Evolutionary conservation across 2,797 vertebrate genomes (phyloP).

Genomic region (Clangula hyemalis): DNA sequence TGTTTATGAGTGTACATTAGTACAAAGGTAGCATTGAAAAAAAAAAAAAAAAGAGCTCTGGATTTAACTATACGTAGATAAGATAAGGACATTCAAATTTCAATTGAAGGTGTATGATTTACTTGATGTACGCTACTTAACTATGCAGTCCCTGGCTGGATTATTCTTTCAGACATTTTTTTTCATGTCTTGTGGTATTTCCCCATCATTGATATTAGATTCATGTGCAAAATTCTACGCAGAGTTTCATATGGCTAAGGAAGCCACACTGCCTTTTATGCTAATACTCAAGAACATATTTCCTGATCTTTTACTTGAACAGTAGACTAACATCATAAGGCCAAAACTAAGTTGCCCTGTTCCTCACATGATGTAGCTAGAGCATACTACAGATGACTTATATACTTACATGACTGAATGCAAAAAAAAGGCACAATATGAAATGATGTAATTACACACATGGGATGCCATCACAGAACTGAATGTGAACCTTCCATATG

Average conservation of each 20-base stretch:
- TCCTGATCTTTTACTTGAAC: neutral
- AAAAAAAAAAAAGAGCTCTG: neutral
- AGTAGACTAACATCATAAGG: neutral
- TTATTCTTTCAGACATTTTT: neutral
- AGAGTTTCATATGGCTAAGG: rapidly evolving
- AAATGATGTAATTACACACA: neutral
- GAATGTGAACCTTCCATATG: neutral
- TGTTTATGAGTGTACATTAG: rapidly evolving
- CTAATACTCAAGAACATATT: neutral
- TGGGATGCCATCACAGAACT: rapidly evolving
- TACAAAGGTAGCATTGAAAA: neutral
- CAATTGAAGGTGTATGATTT: neutral
- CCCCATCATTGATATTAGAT: neutral
- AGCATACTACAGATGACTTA: neutral
- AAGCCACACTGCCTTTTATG: neutral
- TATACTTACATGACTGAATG: neutral
- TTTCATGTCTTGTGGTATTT: neutral
- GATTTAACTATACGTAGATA: neutral
- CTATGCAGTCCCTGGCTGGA: neutral
- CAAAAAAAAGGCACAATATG: neutral
- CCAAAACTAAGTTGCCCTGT: neutral
- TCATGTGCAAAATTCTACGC: neutral
- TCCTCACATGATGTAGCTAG: neutral
- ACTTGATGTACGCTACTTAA: neutral
- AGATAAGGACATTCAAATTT: neutral